Percentiles rank a stretch among this genome's conserved stretches.
Conservation (phyloP, 2,113 vertebrate species). For the Marmota flaviventris region DNA sequence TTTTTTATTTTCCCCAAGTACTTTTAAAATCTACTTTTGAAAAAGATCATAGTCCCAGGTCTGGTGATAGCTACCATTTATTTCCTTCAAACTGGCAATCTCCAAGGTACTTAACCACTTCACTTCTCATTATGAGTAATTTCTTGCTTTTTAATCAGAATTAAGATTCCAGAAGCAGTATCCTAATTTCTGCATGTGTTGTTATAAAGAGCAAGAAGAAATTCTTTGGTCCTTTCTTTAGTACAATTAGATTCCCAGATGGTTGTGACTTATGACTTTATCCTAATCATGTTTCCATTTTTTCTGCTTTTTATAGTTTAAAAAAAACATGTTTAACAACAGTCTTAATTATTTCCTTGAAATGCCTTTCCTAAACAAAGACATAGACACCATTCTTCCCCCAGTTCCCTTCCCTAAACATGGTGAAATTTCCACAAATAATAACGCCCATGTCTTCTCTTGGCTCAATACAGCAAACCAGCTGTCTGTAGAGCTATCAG, state of each 20-base stretch:
- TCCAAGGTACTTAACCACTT: neutral
- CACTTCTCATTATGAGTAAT: neutral
- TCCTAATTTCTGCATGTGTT: constrained; percentile 13
- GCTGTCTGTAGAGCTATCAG: constrained; percentile 84
- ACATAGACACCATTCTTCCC: constrained; percentile 9
- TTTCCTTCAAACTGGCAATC: constrained; percentile 24
- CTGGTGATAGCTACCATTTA: constrained; percentile 27
- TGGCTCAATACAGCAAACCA: constrained; percentile 80
- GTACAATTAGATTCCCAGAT: constrained; percentile 13
- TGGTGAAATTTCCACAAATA: constrained; percentile 60
- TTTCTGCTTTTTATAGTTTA: constrained; percentile 41
- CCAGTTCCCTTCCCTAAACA: constrained; percentile 64
- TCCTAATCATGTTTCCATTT: constrained; percentile 43
- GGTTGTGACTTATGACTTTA: constrained; percentile 57
- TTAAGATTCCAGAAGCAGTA: neutral
- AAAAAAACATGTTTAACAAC: constrained; percentile 65
- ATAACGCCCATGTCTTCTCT: constrained; percentile 70
- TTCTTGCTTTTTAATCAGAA: constrained; percentile 56
- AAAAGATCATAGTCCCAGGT: neutral
- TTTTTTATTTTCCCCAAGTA: neutral
- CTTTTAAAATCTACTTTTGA: constrained; percentile 1
- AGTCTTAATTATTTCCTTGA: constrained; percentile 64
- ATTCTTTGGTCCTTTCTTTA: neutral
- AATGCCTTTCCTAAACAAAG: constrained; percentile 59
- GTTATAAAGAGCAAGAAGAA: constrained; percentile 39